Evolutionary conservation across 2,888 invertebrate species (phyloP), one percentile per base, ranked within the genome.

Genomic region (Ormyrus thymus): DNA sequence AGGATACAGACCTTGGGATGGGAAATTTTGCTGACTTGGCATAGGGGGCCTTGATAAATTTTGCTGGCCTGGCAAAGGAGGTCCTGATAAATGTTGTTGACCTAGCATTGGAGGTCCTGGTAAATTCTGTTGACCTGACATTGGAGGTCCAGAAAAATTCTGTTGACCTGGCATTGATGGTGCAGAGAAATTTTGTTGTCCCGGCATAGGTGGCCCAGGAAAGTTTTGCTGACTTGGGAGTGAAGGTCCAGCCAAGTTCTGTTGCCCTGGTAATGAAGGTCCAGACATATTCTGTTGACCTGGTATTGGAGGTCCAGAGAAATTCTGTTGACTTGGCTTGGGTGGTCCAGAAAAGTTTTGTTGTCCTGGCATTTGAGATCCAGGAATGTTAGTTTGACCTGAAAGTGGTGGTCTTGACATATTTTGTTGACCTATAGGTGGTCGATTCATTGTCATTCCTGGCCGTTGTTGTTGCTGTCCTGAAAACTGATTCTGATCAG

Each of bases 111-210:
- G 81, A 15, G 81, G 83, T 29, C 76, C 69, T 4, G 81, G 71
- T 65, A 78, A 58, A 78, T 78, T 76, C 72, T 81, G 81, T 45
- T 74, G 78, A 48, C 56, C 61, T 13, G 10, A 13, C 15, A 51
- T 6, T 76, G 66, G 51, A 29, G 81, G 82, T 13, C 75, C 79
- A 4, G 80, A 76, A n/a, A 80, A 51, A 79, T 82, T 81, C 80
- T 81, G 69, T 6, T 81, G 77, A 1, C 84, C 84, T 15, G 82
- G 81, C 76, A 82, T 62, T 15, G 84, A 84, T 11, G 83, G 81
- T 15, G 72, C 66, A 43, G 68, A 13, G 45, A 70, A 64, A 53
- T 13, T 65, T 43, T 29, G 64, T 50, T 48, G 59, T 10, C 81
- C 80, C 8, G 82, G 75, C 15, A 79, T 69, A 78, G 80, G 78